Evolutionary conservation across 2,888 invertebrate genomes (phyloP), one percentile per base, ranked within the genome.

Genomic region (Pristionchus maxplancki): DNA sequence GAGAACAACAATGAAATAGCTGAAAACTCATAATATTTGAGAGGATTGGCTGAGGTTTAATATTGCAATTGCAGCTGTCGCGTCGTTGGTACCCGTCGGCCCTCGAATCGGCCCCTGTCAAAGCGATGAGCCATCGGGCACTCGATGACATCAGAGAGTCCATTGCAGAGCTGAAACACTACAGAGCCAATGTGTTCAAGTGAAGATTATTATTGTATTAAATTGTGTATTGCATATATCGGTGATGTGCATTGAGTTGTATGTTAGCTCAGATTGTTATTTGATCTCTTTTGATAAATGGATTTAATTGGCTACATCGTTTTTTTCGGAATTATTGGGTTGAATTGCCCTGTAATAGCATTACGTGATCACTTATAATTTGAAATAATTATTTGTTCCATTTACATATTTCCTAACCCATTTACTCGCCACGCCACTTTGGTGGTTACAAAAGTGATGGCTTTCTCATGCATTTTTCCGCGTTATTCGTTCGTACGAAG

Each of bases 131-230:
- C 17, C 95, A 95, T 92, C 95, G 96, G n/a, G 96, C 96, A n/a
- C 90, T 95, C 87, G 96, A 96, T 93, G 98, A 98, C 95, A 97
- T 98, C 88, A 96, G 96, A 81, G 91, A 92, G 62, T 90, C 90
- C 44, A 92, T 92, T 48, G 95, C 96, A 44, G 98, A 98, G 95
- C 95, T 98, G 40, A 96, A 96, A 94, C 97, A 96, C 96, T 98
- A 97, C 95, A 96, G 96, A 94, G 93, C 96, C 67, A 94, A 95
- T 94, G 96, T 97, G 94, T 97, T 97, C 89, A 62, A 82, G 81
- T 48, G 48, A 83, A 44, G 82, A 24, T 4, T 53, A 53, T 64
- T 8, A 64, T 40, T 71, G 37, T 4, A 71, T 71, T 64, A 15
- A 28, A 13, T 34, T 67, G 31, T 67, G 11, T 67, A 13, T 67